Evolutionary conservation across 2,888 invertebrate genomes (phyloP).

Genomic region (Zeuzera pyrina): DNA sequence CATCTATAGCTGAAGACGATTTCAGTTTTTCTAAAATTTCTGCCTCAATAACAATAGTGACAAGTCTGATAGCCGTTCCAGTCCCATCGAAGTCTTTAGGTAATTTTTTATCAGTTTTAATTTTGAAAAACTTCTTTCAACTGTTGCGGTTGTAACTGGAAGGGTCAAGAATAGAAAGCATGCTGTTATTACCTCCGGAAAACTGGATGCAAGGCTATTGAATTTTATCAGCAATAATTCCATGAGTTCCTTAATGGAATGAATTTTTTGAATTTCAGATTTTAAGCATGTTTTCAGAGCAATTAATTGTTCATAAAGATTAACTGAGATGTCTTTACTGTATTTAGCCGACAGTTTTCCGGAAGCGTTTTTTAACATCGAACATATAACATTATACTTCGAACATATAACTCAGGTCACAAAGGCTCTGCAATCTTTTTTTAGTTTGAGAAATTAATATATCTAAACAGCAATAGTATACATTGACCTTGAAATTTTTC

Average conservation of each 20-base stretch:
- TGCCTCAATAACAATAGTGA: constrained; percentile 12
- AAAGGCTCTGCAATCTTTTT: constrained; percentile 17
- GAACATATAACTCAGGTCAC: constrained; percentile 13
- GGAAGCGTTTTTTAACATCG: constrained; percentile 2
- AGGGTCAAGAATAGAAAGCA: constrained; percentile 16
- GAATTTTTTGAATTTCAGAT: neutral
- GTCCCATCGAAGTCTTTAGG: constrained; percentile 6
- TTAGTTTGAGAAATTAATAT: too few relatives aligned
- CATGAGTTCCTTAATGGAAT: neutral
- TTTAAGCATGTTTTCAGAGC: neutral
- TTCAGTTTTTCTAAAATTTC: constrained; percentile 8
- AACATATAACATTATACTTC: too few relatives aligned
- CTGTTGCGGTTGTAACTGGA: constrained; percentile 10
- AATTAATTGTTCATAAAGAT: neutral
- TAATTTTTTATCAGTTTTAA: constrained; percentile 2
- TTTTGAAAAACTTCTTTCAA: constrained; percentile 4
- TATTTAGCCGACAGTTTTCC: constrained; percentile 4
- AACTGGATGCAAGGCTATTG: constrained; percentile 5
- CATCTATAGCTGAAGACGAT: constrained; percentile 6
- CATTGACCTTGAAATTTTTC: too few relatives aligned
- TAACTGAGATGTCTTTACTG: neutral
- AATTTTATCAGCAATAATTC: constrained; percentile 1
- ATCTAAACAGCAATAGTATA: too few relatives aligned
- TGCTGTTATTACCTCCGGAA: constrained; percentile 10
- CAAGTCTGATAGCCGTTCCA: constrained; percentile 10